phyloP scores from a whole-genome alignment of 2,113 vertebrate genomes.

The Psephotus haematonotus region DNA sequence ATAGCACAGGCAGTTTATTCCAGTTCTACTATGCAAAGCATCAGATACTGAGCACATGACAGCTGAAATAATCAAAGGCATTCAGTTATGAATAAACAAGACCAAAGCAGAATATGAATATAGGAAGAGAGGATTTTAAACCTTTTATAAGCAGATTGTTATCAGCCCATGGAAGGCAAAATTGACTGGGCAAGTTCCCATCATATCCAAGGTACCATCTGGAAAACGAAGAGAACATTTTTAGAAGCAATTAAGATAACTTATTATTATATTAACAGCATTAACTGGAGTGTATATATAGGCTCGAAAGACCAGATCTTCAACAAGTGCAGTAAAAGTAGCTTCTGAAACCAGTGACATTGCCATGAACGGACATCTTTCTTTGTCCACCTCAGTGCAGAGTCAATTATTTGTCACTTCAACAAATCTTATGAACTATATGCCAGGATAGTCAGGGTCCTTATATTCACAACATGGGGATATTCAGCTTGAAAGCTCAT shows the following conservation, averaged over 20 bases:
- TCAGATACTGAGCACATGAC: background rate
- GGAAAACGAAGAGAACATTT: background rate
- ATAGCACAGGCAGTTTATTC: background rate
- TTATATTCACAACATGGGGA: background rate
- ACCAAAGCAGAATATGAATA: conserved; percentile 5
- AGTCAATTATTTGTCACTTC: background rate
- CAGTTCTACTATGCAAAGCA: conserved; percentile 1
- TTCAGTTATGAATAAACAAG: conserved; percentile 8
- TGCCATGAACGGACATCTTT: background rate
- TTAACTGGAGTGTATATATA: background rate
- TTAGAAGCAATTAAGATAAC: background rate
- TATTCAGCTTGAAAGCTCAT: background rate
- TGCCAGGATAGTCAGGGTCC: background rate
- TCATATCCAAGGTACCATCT: background rate
- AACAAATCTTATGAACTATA: background rate
- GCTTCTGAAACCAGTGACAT: background rate
- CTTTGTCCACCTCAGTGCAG: background rate
- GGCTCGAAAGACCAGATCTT: background rate
- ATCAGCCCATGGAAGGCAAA: background rate
- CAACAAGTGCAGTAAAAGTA: background rate
- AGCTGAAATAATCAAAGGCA: conserved; percentile 36
- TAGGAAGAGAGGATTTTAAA: background rate
- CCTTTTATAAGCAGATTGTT: conserved; percentile 2
- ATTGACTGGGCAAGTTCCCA: background rate
- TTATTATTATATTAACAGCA: background rate